These are phyloP conservation scores for Drosophila infuscata DNA, from an alignment of 2,888 invertebrate genomes.

Conservation along the genomic window DNA sequence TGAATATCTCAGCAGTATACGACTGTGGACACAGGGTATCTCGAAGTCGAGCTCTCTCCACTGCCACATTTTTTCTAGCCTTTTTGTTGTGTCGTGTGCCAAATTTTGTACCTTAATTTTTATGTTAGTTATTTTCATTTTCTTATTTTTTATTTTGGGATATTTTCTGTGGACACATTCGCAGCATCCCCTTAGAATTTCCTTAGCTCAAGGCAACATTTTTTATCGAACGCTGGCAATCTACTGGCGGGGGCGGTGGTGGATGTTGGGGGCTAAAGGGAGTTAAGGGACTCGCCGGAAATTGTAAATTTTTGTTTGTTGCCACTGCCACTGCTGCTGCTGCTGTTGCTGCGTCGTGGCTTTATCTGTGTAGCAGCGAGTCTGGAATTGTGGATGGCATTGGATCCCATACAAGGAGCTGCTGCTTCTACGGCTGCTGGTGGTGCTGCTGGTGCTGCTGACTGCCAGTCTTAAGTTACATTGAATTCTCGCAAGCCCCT, in stretches of 20 bases:
- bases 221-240: conserved; percentile 68
- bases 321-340: conserved; percentile 6
- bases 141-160: conserved; percentile 7
- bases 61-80: neutral
- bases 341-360: conserved; percentile 13
- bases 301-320: conserved; percentile 72
- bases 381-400: conserved; percentile 23
- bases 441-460: conserved; percentile 4
- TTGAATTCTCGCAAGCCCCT: conserved; percentile 17
- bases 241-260: conserved; percentile 12
- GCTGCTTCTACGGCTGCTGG: neutral
- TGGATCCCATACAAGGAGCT: conserved; percentile 25
- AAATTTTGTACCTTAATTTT: conserved; percentile 70
- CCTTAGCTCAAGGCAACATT: conserved; percentile 56
- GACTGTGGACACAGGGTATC: neutral
- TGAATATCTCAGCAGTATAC: neutral
- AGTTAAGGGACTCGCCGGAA: conserved; percentile 61
- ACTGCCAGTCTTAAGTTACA: conserved; percentile 28
- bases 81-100: conserved; percentile 51
- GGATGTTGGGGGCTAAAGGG: neutral
- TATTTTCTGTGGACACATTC: conserved; percentile 25
- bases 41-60: neutral
- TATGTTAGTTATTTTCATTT: conserved; percentile 51
- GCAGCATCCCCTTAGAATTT: conserved; percentile 60
- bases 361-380: conserved; percentile 42